These are phyloP conservation scores for Leucosticte australis DNA, from an alignment of 2,113 vertebrate species.

Conservation along the genomic window DNA sequence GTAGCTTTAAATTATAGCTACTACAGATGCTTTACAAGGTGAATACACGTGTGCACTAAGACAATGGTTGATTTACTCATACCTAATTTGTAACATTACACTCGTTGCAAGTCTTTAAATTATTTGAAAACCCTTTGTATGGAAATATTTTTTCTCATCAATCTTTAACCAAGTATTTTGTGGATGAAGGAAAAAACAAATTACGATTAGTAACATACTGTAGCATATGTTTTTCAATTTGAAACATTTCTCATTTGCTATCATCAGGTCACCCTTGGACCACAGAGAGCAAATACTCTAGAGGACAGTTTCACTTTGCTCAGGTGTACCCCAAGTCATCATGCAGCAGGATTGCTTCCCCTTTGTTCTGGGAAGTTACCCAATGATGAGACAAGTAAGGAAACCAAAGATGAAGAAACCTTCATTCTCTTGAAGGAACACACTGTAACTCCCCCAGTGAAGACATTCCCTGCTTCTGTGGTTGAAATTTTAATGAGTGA, in stretches of 20 bases:
- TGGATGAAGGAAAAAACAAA: not conserved
- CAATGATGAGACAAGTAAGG: constrained; percentile 13
- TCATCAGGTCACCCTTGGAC: not conserved
- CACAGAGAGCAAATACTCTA: not conserved
- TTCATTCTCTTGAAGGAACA: not conserved
- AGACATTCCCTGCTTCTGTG: not conserved
- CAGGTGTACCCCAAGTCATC: not conserved
- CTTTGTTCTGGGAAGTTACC: not conserved
- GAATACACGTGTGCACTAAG: not conserved
- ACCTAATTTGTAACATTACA: not conserved
- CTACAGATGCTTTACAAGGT: not conserved
- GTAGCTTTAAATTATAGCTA: not conserved
- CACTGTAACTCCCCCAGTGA: not conserved
- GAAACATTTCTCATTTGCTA: not conserved
- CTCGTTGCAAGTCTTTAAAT: not conserved
- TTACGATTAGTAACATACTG: not conserved
- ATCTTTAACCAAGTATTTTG: not conserved
- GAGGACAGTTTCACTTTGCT: not conserved
- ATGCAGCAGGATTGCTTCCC: not conserved
- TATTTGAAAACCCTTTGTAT: not conserved
- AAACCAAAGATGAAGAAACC: not conserved
- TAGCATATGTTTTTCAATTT: not conserved
- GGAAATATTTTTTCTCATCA: not conserved
- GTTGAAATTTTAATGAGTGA: not conserved
- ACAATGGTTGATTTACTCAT: not conserved